Conservation (phyloP, 2,113 vertebrate species). For the Oxygymnocypris stewartii region DNA sequence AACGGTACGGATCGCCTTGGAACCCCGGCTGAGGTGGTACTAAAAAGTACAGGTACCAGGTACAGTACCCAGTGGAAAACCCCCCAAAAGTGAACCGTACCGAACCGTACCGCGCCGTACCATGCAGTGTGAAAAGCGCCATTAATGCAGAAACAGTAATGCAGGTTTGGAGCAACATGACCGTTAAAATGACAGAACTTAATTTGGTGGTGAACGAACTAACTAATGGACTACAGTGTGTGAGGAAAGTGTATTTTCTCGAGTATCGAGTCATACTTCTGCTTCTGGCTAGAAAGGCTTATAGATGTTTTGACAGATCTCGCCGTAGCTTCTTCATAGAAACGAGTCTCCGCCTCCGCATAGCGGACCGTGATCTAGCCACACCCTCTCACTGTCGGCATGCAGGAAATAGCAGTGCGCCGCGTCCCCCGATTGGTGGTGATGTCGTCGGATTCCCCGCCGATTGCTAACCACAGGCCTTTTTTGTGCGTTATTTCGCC, state of each 20-base stretch:
- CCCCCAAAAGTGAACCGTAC: too few species aligned
- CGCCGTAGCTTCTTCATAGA: slow-evolving; percentile 63
- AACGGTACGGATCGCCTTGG: too few species aligned
- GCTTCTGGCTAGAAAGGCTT: slow-evolving; percentile 14
- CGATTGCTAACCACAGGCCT: slow-evolving; percentile 49
- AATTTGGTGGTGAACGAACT: not conserved
- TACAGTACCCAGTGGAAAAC: too few species aligned
- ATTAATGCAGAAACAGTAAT: not conserved
- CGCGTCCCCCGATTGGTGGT: slow-evolving; percentile 56
- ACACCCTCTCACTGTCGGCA: slow-evolving; percentile 80
- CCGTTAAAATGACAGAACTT: not conserved
- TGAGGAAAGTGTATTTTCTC: slow-evolving; percentile 49
- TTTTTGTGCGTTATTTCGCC: slow-evolving; percentile 41
- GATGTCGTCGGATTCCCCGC: slow-evolving; percentile 34
- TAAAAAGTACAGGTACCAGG: too few species aligned
- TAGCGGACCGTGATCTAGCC: slow-evolving; percentile 81
- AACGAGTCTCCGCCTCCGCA: slow-evolving; percentile 77
- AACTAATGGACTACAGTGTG: slow-evolving; percentile 46
- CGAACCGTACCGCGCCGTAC: too few species aligned
- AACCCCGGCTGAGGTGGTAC: too few species aligned
- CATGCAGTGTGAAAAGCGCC: too few species aligned
- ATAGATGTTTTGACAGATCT: slow-evolving; percentile 14
- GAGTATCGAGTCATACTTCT: slow-evolving; percentile 70
- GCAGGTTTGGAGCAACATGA: not conserved
- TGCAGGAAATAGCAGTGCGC: slow-evolving; percentile 74